Percentiles rank a stretch among this genome's conserved stretches.
These are phyloP conservation scores for Microcebus ravelobensis DNA, from an alignment of 2,113 vertebrate species.

Conservation along the genomic window DNA sequence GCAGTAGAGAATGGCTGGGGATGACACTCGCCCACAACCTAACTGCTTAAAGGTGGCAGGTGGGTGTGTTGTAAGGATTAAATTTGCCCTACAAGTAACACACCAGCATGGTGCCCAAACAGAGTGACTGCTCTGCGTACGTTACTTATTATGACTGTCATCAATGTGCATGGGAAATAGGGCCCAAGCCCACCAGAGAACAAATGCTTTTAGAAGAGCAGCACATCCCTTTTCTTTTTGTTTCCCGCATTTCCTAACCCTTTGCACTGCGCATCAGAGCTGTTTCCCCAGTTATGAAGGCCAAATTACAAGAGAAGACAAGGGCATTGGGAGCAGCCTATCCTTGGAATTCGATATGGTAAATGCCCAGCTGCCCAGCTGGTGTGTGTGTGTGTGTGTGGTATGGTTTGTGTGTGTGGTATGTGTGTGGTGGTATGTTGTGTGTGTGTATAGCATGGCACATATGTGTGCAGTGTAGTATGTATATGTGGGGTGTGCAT, in stretches of 20 bases:
- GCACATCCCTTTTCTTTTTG: constrained; percentile 17
- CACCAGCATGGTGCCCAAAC: background rate
- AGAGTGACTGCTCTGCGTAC: background rate
- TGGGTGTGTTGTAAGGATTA: background rate
- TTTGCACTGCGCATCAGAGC: background rate
- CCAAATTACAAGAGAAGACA: constrained; percentile 12
- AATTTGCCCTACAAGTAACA: background rate
- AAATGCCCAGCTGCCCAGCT: background rate
- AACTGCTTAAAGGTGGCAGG: background rate
- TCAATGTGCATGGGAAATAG: background rate
- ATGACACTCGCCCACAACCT: background rate
- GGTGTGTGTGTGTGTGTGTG: background rate
- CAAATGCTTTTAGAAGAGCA: constrained; percentile 19
- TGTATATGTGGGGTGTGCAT: background rate
- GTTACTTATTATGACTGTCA: background rate
- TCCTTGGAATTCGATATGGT: constrained; percentile 53
- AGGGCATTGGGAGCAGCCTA: background rate
- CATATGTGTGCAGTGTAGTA: background rate
- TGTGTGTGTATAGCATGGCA: background rate
- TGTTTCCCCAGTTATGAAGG: constrained; percentile 18
- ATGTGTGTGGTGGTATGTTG: background rate
- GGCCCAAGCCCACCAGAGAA: background rate
- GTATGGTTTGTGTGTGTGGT: background rate
- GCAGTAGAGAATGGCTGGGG: background rate
- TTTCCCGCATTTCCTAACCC: constrained; percentile 9